These are phyloP conservation scores for Heliothis virescens DNA, from an alignment of 1,140 invertebrate species.

Conservation along the genomic window DNA sequence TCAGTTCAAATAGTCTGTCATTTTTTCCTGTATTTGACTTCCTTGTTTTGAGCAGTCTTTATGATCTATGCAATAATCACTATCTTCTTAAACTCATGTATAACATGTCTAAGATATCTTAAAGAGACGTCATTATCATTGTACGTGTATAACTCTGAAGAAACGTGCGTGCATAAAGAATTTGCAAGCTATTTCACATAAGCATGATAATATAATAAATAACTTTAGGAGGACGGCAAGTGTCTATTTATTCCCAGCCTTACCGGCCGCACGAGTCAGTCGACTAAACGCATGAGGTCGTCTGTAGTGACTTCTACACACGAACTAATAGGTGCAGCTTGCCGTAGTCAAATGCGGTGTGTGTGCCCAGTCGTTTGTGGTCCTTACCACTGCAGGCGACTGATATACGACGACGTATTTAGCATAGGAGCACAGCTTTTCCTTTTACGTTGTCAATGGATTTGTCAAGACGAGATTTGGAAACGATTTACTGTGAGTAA, in stretches of 20 bases:
- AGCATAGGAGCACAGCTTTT: conserved; percentile 22
- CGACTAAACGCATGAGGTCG: conserved; percentile 3
- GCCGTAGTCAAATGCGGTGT: neutral
- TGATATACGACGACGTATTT: neutral
- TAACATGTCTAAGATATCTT: no score
- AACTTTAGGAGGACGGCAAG: no score
- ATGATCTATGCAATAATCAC: no score
- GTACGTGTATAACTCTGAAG: no score
- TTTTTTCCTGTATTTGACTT: no score
- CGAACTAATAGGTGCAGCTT: neutral
- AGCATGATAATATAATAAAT: no score
- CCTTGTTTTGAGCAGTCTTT: no score
- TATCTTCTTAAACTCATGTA: no score
- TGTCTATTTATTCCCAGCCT: neutral
- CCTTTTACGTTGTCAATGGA: conserved; percentile 19
- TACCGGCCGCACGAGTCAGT: neutral
- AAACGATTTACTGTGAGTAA: conserved; percentile 15
- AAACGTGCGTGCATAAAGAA: no score
- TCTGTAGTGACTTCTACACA: neutral
- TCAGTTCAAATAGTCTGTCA: no score
- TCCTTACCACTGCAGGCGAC: neutral
- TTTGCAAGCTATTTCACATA: no score
- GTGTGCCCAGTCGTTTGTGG: conserved; percentile 1
- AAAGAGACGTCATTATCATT: no score
- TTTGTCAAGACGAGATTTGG: neutral